phyloP scores from a whole-genome alignment of 2,888 invertebrate species.

The Ophraella communa region DNA sequence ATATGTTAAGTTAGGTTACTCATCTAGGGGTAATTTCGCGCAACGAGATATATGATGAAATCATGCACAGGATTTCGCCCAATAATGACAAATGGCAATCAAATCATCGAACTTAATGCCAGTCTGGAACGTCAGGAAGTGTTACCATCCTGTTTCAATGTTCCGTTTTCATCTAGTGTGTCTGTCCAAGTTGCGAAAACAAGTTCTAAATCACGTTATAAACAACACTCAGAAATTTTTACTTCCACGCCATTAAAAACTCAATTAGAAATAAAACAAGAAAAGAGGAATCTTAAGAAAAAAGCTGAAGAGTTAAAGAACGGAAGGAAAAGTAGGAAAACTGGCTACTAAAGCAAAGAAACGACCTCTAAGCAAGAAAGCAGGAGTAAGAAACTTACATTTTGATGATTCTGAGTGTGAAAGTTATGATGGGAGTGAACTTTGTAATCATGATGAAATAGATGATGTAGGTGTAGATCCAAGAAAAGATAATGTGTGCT shows the following conservation, averaged over 20 bases:
- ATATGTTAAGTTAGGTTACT: too few relatives aligned
- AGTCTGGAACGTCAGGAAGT: conserved; percentile 4
- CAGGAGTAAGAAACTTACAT: too few relatives aligned
- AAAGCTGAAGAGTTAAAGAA: neutral
- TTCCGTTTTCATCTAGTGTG: conserved; percentile 1
- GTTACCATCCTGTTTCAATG: neutral
- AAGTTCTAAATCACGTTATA: conserved; percentile 13
- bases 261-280: conserved; percentile 6
- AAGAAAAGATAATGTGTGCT: neutral
- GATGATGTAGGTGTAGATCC: neutral
- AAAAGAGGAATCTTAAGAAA: conserved; percentile 3
- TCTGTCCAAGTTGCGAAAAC: neutral
- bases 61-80: too few relatives aligned
- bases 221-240: conserved; percentile 8
- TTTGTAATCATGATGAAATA: conserved; percentile 12
- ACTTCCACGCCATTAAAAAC: conserved; percentile 15
- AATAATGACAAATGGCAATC: conserved; percentile 10
- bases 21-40: too few relatives aligned
- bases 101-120: too few relatives aligned
- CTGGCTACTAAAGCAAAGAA: conserved; percentile 8
- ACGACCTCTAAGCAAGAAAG: too few relatives aligned
- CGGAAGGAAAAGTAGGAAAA: conserved; percentile 2
- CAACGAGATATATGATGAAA: too few relatives aligned
- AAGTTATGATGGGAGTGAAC: conserved; percentile 17
- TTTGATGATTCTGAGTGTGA: too few relatives aligned